Evolutionary conservation across 2,797 vertebrate genomes (phyloP), one percentile per base, ranked within the genome.

Genomic region (Chelonia mydas): DNA sequence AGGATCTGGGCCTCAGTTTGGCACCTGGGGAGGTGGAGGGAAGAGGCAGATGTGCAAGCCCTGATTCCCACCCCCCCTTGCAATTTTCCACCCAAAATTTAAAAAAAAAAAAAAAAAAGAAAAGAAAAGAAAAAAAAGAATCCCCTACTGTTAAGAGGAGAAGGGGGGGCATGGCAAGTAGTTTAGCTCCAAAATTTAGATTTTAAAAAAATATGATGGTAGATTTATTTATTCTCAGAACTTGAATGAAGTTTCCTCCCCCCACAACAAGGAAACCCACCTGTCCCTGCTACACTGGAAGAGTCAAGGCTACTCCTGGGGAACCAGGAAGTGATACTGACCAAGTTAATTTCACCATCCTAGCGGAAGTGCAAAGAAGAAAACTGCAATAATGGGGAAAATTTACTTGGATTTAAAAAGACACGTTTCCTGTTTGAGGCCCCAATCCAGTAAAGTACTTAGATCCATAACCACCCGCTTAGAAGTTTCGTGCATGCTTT

Each of bases 11-110:
- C 92, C 85, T 92, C 93, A 91, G 91, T 92, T 84, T 96, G 91
- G 90, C 89, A 96, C 92, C 31, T 80, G 88, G 94, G 78, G 96
- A 89, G 83, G 95, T 90, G 86, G 97, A 96, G 84, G 84, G 92
- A 97, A 95, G 92, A 94, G 97, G 94, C 72, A 89, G 90, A 94
- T 45, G 57, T 79, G 90, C 88, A 96, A 81, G 86, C 82, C 84
- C 91, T 85, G 79, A 85, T 92, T 89, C 84, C 93, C 91, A 41
- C 83, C 87, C 86, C 86, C 84, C 86, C 1, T 3, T 74, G 91
- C 80, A 96, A 82, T 78, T 95, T 85, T 57, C 87, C 89, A 76
- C 25, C 45, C 92, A 68, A 88, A 93, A 91, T 79, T 37, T 53
- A 93, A 92, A 85, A 5, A 59, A 96, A 90, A 0, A 55, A 37